phyloP scores from a whole-genome alignment of 1,140 invertebrate species.

The Euura saliciscinereae region DNA sequence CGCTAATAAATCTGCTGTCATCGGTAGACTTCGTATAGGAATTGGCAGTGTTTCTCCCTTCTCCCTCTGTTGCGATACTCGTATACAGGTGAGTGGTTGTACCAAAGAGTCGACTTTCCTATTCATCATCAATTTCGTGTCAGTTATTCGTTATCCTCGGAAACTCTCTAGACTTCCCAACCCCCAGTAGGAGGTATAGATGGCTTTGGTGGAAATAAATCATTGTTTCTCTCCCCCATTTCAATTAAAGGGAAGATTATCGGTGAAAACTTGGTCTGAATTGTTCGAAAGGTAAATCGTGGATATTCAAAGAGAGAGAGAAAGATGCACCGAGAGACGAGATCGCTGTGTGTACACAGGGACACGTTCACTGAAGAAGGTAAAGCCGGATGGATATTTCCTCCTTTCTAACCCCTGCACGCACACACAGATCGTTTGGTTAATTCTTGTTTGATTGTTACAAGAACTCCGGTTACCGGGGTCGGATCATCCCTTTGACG shows the following conservation, averaged over 20 bases:
- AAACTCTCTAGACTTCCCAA: too few relatives aligned
- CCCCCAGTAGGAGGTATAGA: background rate
- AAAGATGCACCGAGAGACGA: background rate
- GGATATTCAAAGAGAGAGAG: background rate
- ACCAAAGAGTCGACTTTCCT: too few relatives aligned
- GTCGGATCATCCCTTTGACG: background rate
- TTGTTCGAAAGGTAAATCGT: background rate
- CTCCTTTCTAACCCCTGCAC: too few relatives aligned
- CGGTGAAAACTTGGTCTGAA: background rate
- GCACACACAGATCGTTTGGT: background rate
- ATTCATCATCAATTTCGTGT: too few relatives aligned
- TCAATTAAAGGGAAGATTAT: constrained; percentile 3
- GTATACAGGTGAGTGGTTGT: too few relatives aligned
- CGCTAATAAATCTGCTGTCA: too few relatives aligned
- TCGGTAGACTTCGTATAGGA: too few relatives aligned
- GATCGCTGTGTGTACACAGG: background rate
- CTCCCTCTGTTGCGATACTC: too few relatives aligned
- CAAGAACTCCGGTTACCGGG: background rate
- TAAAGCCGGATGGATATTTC: too few relatives aligned
- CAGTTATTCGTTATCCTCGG: too few relatives aligned
- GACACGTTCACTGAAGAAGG: background rate
- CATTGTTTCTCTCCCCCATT: background rate
- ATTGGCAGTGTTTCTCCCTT: too few relatives aligned
- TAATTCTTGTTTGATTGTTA: background rate
- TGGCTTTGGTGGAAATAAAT: background rate